These are phyloP conservation scores for Delphinapterus leucas DNA, from an alignment of 2,113 vertebrate genomes.

Conservation along the genomic window DNA sequence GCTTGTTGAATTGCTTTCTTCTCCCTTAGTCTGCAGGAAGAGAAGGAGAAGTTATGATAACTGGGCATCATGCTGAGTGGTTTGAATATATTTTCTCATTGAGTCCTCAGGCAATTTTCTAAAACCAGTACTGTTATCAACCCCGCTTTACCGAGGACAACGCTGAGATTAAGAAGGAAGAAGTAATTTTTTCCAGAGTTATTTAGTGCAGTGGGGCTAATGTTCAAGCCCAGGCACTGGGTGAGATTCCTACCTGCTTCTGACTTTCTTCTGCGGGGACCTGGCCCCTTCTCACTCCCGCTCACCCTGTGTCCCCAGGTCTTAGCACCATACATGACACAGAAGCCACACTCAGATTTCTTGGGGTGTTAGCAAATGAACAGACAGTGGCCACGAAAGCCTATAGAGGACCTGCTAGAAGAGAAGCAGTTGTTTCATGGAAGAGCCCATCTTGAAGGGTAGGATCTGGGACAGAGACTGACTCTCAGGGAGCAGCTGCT, in stretches of 20 bases:
- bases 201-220: rapidly evolving
- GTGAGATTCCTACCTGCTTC: rapidly evolving
- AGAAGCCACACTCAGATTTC: background rate
- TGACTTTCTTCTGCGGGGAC: rapidly evolving
- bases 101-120: background rate
- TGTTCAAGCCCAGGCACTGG: no score
- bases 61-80: background rate
- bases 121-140: no score
- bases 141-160: background rate
- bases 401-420: rapidly evolving
- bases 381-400: background rate
- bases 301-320: background rate
- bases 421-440: background rate
- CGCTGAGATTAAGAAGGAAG: background rate
- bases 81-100: background rate
- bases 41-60: background rate
- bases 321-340: rapidly evolving
- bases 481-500: background rate
- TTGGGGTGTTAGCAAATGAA: background rate
- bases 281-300: rapidly evolving
- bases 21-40: background rate
- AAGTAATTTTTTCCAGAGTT: background rate
- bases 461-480: rapidly evolving
- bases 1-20: background rate
- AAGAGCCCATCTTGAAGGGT: background rate